Evolutionary conservation across 2,888 invertebrate species (phyloP).

Genomic region (Lasius fuliginosus): DNA sequence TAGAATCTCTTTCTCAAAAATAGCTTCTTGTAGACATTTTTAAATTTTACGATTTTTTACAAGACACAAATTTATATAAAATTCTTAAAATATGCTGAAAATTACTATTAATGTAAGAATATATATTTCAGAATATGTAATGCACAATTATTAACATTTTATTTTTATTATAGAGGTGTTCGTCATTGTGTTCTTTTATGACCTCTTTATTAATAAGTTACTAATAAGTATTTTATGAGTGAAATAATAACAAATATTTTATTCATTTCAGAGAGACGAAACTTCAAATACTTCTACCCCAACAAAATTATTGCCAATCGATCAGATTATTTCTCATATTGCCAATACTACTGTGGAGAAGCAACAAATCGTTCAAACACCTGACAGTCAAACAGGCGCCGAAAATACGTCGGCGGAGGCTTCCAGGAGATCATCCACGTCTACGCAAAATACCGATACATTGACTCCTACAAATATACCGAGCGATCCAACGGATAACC

Average conservation of each 20-base stretch:
- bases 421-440: constrained; percentile 84
- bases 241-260: constrained; percentile 45
- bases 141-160: constrained; percentile 26
- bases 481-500: constrained; percentile 79
- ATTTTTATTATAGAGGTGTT: not conserved
- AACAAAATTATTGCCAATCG: constrained; percentile 84
- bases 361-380: constrained; percentile 72
- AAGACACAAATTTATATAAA: constrained; percentile 7
- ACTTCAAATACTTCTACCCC: constrained; percentile 84
- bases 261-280: constrained; percentile 85
- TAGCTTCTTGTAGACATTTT: constrained; percentile 33
- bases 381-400: constrained; percentile 74
- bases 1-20: not conserved
- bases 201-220: not conserved
- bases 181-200: constrained; percentile 1
- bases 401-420: constrained; percentile 79
- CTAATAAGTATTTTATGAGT: not conserved
- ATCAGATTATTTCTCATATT: constrained; percentile 85
- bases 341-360: constrained; percentile 80
- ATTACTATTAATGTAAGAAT: constrained; percentile 3
- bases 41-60: constrained; percentile 11
- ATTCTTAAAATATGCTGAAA: constrained; percentile 15
- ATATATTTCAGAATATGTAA: constrained; percentile 12
- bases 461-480: constrained; percentile 83
- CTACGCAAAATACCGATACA: constrained; percentile 84